Percentiles rank a stretch among this genome's conserved stretches.
phyloP scores from a whole-genome alignment of 2,113 vertebrate genomes.

The Scomber scombrus region DNA sequence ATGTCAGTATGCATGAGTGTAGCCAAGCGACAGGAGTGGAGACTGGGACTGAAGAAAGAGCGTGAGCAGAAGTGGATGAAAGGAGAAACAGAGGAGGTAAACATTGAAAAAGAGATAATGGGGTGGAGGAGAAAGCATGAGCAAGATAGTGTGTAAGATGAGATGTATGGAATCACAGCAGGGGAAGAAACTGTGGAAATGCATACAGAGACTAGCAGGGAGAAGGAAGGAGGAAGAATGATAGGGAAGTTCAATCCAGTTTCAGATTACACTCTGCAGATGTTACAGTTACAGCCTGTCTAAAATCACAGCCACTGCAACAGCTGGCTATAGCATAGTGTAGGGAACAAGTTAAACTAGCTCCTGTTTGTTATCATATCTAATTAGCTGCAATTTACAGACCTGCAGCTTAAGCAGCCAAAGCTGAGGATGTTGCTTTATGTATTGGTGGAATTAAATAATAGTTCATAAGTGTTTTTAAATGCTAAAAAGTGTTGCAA shows the following conservation, averaged over 20 bases:
- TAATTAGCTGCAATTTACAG: no score
- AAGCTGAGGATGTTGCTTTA: no score
- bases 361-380: no score
- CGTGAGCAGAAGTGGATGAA: not conserved
- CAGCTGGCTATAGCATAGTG: no score
- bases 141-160: not conserved
- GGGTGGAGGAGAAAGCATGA: not conserved
- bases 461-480: no score
- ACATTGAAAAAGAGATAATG: slow-evolving; percentile 1
- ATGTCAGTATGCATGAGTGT: slow-evolving; percentile 43
- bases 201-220: not conserved
- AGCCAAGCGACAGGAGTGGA: slow-evolving; percentile 22
- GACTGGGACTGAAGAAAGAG: slow-evolving; percentile 3
- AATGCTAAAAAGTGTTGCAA: no score
- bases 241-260: not conserved
- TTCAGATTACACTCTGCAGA: no score
- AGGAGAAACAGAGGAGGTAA: slow-evolving; percentile 13
- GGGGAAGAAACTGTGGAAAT: not conserved
- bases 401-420: no score
- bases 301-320: no score
- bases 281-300: no score
- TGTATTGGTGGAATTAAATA: no score
- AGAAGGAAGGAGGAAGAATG: not conserved
- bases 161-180: not conserved
- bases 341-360: no score